A percentile compares a stretch with the other conserved stretches of the same genome.
phyloP scores from a whole-genome alignment of 2,113 vertebrate species.

The Lamprotornis superbus region DNA sequence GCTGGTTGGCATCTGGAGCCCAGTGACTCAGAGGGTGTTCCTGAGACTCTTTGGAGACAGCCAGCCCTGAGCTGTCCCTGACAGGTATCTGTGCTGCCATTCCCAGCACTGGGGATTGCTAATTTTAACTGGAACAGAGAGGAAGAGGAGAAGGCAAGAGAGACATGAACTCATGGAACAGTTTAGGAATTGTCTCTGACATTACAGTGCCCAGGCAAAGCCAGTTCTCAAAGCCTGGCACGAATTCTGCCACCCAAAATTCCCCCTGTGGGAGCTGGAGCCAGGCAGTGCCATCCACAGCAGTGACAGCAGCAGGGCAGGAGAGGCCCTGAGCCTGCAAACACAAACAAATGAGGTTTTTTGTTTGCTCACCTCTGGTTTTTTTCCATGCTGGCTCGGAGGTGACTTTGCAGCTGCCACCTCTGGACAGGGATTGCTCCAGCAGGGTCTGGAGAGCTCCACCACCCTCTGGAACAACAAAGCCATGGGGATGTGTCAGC shows the following conservation, averaged over 20 bases:
- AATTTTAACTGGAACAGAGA: not conserved
- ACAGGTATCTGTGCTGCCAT: not conserved
- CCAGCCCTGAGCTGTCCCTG: not conserved
- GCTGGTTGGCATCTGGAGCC: not conserved
- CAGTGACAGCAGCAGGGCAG: not conserved
- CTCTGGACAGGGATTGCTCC: conserved; percentile 44
- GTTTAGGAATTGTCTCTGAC: conserved; percentile 45
- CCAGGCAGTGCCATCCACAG: not conserved
- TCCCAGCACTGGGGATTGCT: not conserved
- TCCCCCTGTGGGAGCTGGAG: not conserved
- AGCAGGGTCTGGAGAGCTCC: conserved; percentile 27
- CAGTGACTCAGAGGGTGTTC: not conserved
- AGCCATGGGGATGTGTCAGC: not conserved
- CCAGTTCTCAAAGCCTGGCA: not conserved
- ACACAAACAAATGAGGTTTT: conserved; percentile 33
- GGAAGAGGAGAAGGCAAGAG: not conserved
- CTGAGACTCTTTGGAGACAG: not conserved
- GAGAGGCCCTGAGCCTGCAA: not conserved
- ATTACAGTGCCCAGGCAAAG: not conserved
- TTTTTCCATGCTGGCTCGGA: not conserved
- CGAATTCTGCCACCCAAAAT: not conserved
- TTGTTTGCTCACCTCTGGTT: not conserved
- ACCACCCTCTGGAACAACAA: conserved; percentile 54
- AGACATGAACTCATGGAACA: conserved; percentile 68
- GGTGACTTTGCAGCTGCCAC: conserved; percentile 50